Base-by-base conservation (phyloP, 2,888 invertebrate species). In the Mesorhabditis sp. region DNA sequence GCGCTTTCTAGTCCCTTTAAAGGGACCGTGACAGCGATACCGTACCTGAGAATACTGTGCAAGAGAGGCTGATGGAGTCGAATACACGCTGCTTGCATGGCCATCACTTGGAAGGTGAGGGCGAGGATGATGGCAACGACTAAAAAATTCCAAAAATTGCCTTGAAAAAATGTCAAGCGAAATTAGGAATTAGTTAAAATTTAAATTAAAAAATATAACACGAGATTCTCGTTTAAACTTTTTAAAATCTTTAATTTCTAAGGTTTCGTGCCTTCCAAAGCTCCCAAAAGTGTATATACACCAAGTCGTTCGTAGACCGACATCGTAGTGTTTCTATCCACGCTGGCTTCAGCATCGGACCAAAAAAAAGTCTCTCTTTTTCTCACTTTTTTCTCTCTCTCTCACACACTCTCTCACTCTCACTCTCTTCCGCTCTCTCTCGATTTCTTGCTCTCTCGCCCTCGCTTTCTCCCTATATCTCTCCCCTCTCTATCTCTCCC, bases 201-300 rank as follows among this genome's bases (percentile, higher is more conserved):
- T 58, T 58, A 13, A 10, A 13, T 58, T 58, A n/a, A 58, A 58
- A 66, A 72, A 70, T 28, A 45, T 5, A 42, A 41, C 13, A 62
- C 44, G 43, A 62, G 6, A 4, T 41, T 13, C 41, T 10, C 4
- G 58, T 6, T 7, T 5, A 28, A 65, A 65, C 10, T 45, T 41
- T 66, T 44, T 28, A 28, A 28, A 28, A 28, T 13, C 5, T 41
- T 42, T 43, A 62, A 67, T 43, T n/a, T 10, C 43, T 44, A 43
- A 62, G 4, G 15, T 28, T 28, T 28, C 28, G 13, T 66, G 80
- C 81, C 73, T 76, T 85, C 85, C 7, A 72, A 72, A 58, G 80
- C 50, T 7, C 87, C 86, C 15, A 86, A 70, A 15, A 74, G 85
- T 7, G 86, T 87, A 75, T 88, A 89, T 42, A 88, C 87, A 4